A percentile compares a stretch with the other conserved stretches of the same genome.
These are phyloP conservation scores for Macaria notata DNA, from an alignment of 2,888 invertebrate species.

Conservation along the genomic window DNA sequence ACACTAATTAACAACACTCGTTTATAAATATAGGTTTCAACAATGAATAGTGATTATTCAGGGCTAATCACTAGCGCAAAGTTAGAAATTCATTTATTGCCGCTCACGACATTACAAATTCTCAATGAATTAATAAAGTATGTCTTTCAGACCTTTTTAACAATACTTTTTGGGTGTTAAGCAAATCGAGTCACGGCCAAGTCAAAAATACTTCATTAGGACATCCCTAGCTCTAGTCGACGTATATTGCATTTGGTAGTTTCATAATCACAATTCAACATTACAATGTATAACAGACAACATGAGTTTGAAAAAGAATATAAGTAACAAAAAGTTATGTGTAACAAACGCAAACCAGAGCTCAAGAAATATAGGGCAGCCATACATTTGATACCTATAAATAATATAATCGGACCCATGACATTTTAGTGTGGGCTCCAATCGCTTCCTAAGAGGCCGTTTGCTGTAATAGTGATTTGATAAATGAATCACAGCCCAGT, in stretches of 20 bases:
- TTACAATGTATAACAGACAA: slow-evolving; percentile 1
- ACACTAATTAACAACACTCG: neutral
- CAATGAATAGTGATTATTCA: neutral
- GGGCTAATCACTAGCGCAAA: neutral
- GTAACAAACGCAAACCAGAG: slow-evolving; percentile 6
- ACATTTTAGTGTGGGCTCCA: too few species aligned
- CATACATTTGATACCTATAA: too few species aligned
- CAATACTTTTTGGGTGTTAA: slow-evolving; percentile 4
- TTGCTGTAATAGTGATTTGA: too few species aligned
- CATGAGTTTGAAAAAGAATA: neutral
- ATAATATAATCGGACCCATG: too few species aligned
- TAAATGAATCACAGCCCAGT: too few species aligned
- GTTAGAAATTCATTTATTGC: too few species aligned
- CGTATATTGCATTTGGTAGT: neutral
- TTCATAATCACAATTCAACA: neutral
- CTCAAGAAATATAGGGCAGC: slow-evolving; percentile 2
- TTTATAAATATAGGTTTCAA: neutral
- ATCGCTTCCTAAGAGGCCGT: too few species aligned
- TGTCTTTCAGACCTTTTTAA: slow-evolving; percentile 9
- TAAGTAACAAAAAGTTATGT: neutral
- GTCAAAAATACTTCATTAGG: slow-evolving; percentile 6
- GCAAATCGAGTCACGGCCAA: slow-evolving; percentile 8
- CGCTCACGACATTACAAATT: too few species aligned
- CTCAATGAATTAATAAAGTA: neutral
- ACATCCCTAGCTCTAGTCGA: slow-evolving; percentile 3